Evolutionary conservation across 2,797 vertebrate genomes (phyloP), one percentile per base, ranked within the genome.

Genomic region (Nasua narica): DNA sequence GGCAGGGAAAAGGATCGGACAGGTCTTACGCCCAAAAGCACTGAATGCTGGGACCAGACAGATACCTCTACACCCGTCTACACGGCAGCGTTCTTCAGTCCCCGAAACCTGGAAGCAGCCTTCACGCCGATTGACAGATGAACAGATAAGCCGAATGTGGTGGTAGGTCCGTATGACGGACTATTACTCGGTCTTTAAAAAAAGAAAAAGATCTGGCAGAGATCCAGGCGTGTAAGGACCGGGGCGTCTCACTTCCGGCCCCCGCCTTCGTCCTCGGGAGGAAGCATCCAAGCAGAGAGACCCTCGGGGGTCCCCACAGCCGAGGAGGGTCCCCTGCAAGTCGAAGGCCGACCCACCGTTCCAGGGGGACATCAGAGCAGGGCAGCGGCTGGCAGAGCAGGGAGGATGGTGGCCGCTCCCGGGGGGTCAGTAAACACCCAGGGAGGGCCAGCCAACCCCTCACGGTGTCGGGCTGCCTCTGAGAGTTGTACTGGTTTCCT

Each of bases 21-120:
- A 3, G 72, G 29, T 13, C 19, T 25, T 9, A 3, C 0, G 13
- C 10, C 58, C 35, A 6, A 40, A 5, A 7, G 19, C 9, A 15
- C 9, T 5, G 35, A 14, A 29, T 35, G 1, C 4, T 1, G 46
- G 25, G 27, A 46, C 14, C 19, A 2, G 2, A 8, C 29, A 29
- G 40, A 6, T 4, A 6, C 1, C 12, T 6, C 2, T 6, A 0
- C 3, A 15, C 12, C 13, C 1, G 0, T 1, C 6, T n/a, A 23
- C 50, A 12, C 16, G 2, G 35, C 21, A 2, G 21, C 9, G 0
- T 11, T 2, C 2, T 43, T 27, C 27, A 16, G 11, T 32, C 25
- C 1, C 48, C 16, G 2, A 14, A 23, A 14, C 5, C 14, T 7
- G 19, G 27, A 4, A 19, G 6, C 9, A 8, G 8, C 9, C 25